Percentiles rank a stretch among this genome's conserved stretches.
Evolutionary conservation across 2,888 invertebrate genomes (phyloP).

Genomic region (Eristalinus aeneus): DNA sequence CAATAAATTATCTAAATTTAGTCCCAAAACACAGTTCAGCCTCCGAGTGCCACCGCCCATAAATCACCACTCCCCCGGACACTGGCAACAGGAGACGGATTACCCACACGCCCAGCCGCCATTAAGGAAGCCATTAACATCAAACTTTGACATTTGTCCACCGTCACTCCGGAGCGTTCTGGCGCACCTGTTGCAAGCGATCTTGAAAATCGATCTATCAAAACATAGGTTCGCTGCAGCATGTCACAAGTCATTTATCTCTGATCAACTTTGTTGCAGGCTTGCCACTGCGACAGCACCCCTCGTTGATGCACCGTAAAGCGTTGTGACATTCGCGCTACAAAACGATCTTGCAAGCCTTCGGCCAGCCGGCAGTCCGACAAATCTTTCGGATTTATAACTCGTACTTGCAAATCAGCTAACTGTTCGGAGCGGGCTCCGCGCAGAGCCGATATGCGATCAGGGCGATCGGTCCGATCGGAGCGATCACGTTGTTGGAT

Average conservation of each 20-base stretch:
- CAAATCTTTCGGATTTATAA: neutral
- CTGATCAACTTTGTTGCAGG: slow-evolving; percentile 51
- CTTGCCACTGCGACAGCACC: neutral
- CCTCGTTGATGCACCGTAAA: slow-evolving; percentile 22
- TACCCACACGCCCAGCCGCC: slow-evolving; percentile 46
- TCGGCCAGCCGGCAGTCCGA: neutral
- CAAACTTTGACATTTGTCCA: slow-evolving; percentile 58
- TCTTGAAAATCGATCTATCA: slow-evolving; percentile 67
- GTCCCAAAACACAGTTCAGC: neutral
- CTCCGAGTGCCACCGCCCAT: slow-evolving; percentile 12
- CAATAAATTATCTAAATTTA: slow-evolving; percentile 26
- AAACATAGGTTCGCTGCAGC: slow-evolving; percentile 53
- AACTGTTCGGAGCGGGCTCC: slow-evolving; percentile 23
- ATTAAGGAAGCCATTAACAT: slow-evolving; percentile 67
- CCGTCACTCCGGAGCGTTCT: neutral
- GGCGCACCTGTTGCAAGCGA: slow-evolving; percentile 64
- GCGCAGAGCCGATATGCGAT: neutral
- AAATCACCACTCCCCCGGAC: slow-evolving; percentile 46
- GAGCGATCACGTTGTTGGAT: slow-evolving; percentile 36
- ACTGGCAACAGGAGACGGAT: neutral
- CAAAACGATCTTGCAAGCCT: slow-evolving; percentile 26
- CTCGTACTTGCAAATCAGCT: slow-evolving; percentile 31
- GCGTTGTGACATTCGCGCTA: neutral
- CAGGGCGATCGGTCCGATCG: neutral
- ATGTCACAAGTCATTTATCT: slow-evolving; percentile 58